These are phyloP conservation scores for Chaetops frenatus DNA, from an alignment of 2,113 vertebrate genomes.

Conservation along the genomic window DNA sequence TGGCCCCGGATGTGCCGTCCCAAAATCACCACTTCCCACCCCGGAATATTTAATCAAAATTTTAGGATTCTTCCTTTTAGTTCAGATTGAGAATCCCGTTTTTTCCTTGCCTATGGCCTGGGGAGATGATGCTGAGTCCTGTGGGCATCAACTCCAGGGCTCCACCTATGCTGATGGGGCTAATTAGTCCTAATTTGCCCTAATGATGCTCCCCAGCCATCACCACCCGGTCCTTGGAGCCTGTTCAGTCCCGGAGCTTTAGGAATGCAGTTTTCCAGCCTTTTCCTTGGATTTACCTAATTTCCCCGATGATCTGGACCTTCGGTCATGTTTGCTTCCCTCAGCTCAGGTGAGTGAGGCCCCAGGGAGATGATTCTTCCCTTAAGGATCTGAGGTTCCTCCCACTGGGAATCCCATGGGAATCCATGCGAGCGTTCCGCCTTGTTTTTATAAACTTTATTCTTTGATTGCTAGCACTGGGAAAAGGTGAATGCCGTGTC, in stretches of 20 bases:
- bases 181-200: not conserved
- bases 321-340: not conserved
- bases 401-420: not conserved
- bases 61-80: not conserved
- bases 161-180: not conserved
- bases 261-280: not conserved
- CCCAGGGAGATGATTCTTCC: accelerated
- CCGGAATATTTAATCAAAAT: not conserved
- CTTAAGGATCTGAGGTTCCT: not conserved
- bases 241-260: not conserved
- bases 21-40: not conserved
- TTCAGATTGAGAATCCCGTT: not conserved
- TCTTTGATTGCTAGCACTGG: not conserved
- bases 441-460: not conserved
- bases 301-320: too few relatives aligned
- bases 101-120: accelerated
- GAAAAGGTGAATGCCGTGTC: not conserved
- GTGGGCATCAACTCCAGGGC: not conserved
- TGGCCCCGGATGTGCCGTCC: not conserved
- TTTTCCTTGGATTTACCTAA: not conserved
- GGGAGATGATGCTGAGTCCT: not conserved
- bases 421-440: not conserved
- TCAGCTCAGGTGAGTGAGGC: not conserved
- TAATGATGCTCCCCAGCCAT: not conserved
- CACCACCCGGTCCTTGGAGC: not conserved